Percentiles rank a stretch among this genome's conserved stretches.
phyloP scores from a whole-genome alignment of 1,140 invertebrate species.

The Megalonaias nervosa region DNA sequence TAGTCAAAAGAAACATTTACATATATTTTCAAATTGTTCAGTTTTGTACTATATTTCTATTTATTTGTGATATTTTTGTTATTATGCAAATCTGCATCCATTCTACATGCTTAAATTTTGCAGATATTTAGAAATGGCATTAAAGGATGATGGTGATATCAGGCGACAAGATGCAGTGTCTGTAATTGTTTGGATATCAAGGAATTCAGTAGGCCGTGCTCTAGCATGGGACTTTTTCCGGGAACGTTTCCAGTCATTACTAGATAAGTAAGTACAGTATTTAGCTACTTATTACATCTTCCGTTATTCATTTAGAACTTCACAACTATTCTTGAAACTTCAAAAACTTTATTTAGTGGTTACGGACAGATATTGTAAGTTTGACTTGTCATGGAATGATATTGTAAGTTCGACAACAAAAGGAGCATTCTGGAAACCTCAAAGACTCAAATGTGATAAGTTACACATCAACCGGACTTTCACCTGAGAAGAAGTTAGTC shows the following conservation, averaged over 20 bases:
- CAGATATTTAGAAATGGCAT: conserved; percentile 35
- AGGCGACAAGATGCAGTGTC: conserved; percentile 79
- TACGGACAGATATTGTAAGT: neutral
- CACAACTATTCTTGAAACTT: neutral
- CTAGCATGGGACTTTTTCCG: conserved; percentile 85
- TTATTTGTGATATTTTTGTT: neutral
- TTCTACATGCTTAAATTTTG: neutral
- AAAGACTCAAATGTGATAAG: neutral
- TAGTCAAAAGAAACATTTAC: neutral
- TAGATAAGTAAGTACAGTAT: conserved; percentile 22
- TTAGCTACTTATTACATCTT: neutral
- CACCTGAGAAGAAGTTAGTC: too few species aligned
- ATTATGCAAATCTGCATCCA: too few species aligned
- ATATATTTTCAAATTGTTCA: neutral
- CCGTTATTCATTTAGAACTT: neutral
- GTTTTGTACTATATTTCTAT: neutral
- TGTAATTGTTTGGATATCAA: conserved; percentile 79
- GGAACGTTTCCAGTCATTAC: conserved; percentile 77
- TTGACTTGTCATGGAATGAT: neutral
- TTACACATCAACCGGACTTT: too few species aligned
- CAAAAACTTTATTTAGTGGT: neutral
- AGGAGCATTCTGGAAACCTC: neutral
- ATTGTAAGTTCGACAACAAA: neutral
- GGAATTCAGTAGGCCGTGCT: conserved; percentile 80
- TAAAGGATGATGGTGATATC: conserved; percentile 76